Conservation (phyloP, 1,140 invertebrate genomes). For the Camponotus floridanus region DNA sequence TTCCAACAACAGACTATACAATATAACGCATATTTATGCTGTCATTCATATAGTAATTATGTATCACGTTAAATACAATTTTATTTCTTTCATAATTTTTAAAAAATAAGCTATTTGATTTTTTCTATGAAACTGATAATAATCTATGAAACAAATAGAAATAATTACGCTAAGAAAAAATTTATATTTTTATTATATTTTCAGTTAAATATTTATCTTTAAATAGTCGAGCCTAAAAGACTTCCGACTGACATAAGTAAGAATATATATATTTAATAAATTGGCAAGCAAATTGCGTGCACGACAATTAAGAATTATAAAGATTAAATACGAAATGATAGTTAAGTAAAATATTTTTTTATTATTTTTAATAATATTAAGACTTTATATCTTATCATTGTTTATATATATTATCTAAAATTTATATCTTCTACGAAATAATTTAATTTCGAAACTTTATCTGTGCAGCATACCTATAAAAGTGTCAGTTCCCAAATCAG, state of each 20-base stretch:
- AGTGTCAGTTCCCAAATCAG: conserved; percentile 88
- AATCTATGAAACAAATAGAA: background rate
- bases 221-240: too few relatives aligned
- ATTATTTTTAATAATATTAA: background rate
- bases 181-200: background rate
- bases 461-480: conserved; percentile 81
- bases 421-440: background rate
- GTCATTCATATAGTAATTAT: background rate
- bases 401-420: background rate
- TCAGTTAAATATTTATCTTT: too few relatives aligned
- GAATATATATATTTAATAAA: background rate
- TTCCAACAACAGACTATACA: conserved; percentile 58
- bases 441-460: background rate
- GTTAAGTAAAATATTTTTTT: background rate
- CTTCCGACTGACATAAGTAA: too few relatives aligned
- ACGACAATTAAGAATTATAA: conserved; percentile 11
- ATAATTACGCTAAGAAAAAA: background rate
- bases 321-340: background rate
- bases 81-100: background rate
- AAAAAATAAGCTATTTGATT: background rate
- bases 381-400: background rate
- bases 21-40: conserved; percentile 37
- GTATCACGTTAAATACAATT: background rate
- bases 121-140: background rate
- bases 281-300: background rate